Percentiles rank a stretch among this genome's conserved stretches.
Conservation (phyloP, 2,113 vertebrate species). For the Riparia riparia region DNA sequence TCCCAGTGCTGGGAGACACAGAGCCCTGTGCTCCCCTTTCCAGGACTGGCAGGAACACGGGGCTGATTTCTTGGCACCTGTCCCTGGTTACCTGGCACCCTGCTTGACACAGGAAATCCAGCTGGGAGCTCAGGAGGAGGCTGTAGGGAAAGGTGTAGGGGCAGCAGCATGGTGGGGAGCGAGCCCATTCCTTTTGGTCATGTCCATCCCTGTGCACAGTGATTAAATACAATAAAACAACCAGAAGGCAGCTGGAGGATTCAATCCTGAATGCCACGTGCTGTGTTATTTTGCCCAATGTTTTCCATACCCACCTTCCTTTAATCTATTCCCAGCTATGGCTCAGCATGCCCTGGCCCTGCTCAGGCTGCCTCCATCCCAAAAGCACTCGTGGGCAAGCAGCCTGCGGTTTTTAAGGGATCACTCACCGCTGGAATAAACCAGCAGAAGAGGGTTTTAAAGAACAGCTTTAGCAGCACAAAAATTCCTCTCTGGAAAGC, state of each 20-base stretch:
- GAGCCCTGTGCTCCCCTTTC: neutral
- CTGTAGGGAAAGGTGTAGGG: neutral
- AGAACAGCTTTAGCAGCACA: neutral
- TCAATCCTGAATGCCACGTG: neutral
- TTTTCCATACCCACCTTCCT: neutral
- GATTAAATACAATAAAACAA: neutral
- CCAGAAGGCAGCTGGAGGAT: neutral
- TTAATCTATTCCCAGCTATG: rapidly evolving
- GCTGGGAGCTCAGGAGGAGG: neutral
- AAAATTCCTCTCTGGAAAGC: neutral
- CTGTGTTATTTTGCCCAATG: neutral
- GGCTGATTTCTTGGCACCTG: neutral
- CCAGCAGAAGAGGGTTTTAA: neutral
- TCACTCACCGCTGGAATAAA: neutral
- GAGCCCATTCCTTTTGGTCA: rapidly evolving
- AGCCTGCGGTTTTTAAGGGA: neutral
- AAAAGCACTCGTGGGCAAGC: neutral
- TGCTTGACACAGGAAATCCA: neutral
- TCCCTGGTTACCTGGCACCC: neutral
- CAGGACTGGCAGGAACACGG: neutral
- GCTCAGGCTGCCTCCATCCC: neutral
- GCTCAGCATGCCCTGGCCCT: neutral
- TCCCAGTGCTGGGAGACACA: neutral
- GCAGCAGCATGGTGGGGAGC: rapidly evolving
- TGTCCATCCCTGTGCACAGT: rapidly evolving